A percentile compares a stretch with the other conserved stretches of the same genome.
phyloP scores from a whole-genome alignment of 2,888 invertebrate genomes.

The Anthrax anthrax region DNA sequence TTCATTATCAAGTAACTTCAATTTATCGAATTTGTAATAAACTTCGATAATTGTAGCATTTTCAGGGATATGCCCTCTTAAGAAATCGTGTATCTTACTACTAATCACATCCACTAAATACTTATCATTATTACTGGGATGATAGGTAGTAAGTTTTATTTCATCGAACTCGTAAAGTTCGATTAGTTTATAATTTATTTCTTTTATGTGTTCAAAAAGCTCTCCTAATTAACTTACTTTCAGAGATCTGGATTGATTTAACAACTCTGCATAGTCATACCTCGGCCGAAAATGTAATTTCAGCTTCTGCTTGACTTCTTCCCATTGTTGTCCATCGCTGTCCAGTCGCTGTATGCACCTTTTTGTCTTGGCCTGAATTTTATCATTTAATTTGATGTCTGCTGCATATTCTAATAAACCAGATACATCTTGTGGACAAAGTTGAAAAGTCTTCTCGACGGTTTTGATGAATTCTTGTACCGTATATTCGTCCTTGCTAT shows the following conservation, averaged over 20 bases:
- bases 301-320: conserved; percentile 1
- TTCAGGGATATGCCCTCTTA: conserved; percentile 4
- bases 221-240: conserved; percentile 2
- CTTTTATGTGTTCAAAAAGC: conserved; percentile 1
- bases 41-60: conserved; percentile 1
- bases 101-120: conserved; percentile 4
- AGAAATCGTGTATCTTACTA: conserved; percentile 2
- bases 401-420: not conserved
- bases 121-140: conserved; percentile 3
- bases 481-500: not conserved
- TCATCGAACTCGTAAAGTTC: conserved; percentile 2
- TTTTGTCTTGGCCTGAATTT: conserved; percentile 2
- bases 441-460: not conserved
- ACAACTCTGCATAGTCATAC: not conserved
- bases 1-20: conserved; percentile 1
- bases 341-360: conserved; percentile 1
- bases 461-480: not conserved
- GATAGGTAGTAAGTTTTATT: not conserved
- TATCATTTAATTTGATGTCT: not conserved
- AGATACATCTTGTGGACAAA: not conserved
- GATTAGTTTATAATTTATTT: conserved; percentile 3
- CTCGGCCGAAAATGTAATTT: not conserved
- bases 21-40: conserved; percentile 1
- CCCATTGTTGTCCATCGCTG: not conserved
- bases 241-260: conserved; percentile 1